A percentile compares a stretch with the other conserved stretches of the same genome.
Conservation (phyloP, 2,888 invertebrate genomes). For the Norana najaformis region DNA sequence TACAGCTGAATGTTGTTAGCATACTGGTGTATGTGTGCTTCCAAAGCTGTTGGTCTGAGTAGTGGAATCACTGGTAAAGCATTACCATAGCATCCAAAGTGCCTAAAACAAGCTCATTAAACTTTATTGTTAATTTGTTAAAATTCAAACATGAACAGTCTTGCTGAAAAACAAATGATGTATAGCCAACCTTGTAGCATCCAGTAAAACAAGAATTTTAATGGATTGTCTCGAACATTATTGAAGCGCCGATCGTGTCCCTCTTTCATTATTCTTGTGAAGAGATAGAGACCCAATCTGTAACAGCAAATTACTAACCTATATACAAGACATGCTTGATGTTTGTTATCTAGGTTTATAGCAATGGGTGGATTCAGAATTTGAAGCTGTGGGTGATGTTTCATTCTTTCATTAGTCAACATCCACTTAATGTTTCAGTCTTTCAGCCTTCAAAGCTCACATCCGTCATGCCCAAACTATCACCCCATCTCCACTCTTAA, state of each 20-base stretch:
- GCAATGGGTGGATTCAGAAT: background rate
- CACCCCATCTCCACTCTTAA: too few species aligned
- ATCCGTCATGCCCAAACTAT: too few species aligned
- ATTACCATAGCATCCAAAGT: too few species aligned
- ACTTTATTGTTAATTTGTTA: background rate
- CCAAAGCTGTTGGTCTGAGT: too few species aligned
- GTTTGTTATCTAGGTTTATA: background rate
- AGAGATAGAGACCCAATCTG: slow-evolving; percentile 61
- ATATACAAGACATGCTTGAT: background rate
- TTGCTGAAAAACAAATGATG: background rate
- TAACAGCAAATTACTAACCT: background rate
- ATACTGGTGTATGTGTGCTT: too few species aligned
- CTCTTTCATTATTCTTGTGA: slow-evolving; percentile 60
- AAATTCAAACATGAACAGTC: background rate
- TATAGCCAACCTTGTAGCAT: slow-evolving; percentile 59
- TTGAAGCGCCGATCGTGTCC: slow-evolving; percentile 62
- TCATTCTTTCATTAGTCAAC: too few species aligned
- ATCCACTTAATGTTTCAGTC: too few species aligned
- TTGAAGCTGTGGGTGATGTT: background rate
- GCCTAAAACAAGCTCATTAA: background rate
- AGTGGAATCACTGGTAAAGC: too few species aligned
- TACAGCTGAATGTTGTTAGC: too few species aligned
- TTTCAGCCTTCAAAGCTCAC: too few species aligned
- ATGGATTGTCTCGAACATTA: slow-evolving; percentile 53
- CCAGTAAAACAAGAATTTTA: slow-evolving; percentile 59